Percentiles rank a stretch among this genome's conserved stretches.
Evolutionary conservation across 37 sponge, comb jelly and placozoan genomes (phyloP).

Genomic region (Eunapius fragilis): DNA sequence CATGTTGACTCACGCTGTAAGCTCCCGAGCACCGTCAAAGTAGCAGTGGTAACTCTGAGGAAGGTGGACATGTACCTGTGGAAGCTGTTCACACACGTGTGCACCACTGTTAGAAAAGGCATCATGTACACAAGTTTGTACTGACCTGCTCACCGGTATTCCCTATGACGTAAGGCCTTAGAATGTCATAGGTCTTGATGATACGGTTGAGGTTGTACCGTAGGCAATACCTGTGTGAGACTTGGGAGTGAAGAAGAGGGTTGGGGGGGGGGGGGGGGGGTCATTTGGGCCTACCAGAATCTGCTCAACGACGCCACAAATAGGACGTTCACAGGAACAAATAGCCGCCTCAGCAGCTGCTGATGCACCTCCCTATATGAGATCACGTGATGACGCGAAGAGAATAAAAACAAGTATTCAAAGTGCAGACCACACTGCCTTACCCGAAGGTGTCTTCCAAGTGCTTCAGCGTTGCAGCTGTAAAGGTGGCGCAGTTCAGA

Average conservation of each 20-base stretch:
- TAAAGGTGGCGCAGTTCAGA: background rate
- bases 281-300: slow-evolving; percentile 42
- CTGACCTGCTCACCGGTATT: background rate
- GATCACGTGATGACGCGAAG: too few relatives aligned
- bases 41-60: background rate
- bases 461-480: slow-evolving; percentile 21
- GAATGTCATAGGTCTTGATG: background rate
- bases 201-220: slow-evolving; percentile 1
- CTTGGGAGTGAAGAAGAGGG: background rate
- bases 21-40: background rate
- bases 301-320: slow-evolving; percentile 55
- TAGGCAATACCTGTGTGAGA: slow-evolving; percentile 11
- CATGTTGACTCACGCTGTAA: background rate
- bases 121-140: background rate
- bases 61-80: background rate
- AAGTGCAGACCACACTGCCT: background rate
- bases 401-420: background rate
- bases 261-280: too few relatives aligned
- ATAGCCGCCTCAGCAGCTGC: slow-evolving; percentile 34
- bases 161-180: background rate
- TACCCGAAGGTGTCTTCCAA: slow-evolving; percentile 43
- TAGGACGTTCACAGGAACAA: slow-evolving; percentile 56
- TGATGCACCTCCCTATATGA: slow-evolving; percentile 36
- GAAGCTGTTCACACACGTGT: background rate
- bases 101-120: background rate